phyloP scores from a whole-genome alignment of 2,797 vertebrate genomes.

The Enteromius argenteus region DNA sequence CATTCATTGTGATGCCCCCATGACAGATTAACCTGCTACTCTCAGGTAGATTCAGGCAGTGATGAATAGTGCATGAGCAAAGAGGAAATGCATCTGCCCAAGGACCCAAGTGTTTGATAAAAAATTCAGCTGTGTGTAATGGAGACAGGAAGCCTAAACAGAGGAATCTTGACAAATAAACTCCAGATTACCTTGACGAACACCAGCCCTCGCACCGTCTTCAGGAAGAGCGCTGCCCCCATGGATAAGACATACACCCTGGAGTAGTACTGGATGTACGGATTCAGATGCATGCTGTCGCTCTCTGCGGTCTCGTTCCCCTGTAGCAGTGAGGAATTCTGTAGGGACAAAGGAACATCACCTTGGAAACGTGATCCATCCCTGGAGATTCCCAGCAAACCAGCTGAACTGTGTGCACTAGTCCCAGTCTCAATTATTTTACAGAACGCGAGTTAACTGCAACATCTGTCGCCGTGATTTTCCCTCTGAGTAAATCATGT shows the following conservation, averaged over 20 bases:
- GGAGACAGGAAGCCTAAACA: background rate
- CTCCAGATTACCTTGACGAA: conserved; percentile 81
- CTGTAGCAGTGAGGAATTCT: conserved; percentile 80
- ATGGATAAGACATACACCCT: conserved; percentile 80
- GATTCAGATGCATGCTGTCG: conserved; percentile 82
- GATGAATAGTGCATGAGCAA: conserved; percentile 35
- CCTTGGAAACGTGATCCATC: conserved; percentile 56
- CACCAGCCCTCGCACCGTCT: conserved; percentile 80
- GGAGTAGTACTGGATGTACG: conserved; percentile 78
- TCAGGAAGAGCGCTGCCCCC: conserved; percentile 79
- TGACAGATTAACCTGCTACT: conserved; percentile 45
- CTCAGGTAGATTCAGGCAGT: conserved; percentile 42
- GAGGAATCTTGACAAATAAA: conserved; percentile 21
- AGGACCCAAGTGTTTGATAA: conserved; percentile 33
- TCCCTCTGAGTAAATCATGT: conserved; percentile 56
- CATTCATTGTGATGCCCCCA: conserved; percentile 42
- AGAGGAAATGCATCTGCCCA: conserved; percentile 36
- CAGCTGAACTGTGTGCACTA: conserved; percentile 33
- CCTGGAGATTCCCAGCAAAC: conserved; percentile 9
- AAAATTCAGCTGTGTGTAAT: conserved; percentile 37
- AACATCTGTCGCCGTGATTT: conserved; percentile 71
- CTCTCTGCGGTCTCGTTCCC: conserved; percentile 73
- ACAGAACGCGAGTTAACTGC: conserved; percentile 66
- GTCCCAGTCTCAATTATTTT: conserved; percentile 60
- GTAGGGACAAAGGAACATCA: conserved; percentile 58